A percentile compares a stretch with the other conserved stretches of the same genome.
These are phyloP conservation scores for Liasis olivaceus DNA, from an alignment of 2,797 vertebrate genomes.

Conservation along the genomic window DNA sequence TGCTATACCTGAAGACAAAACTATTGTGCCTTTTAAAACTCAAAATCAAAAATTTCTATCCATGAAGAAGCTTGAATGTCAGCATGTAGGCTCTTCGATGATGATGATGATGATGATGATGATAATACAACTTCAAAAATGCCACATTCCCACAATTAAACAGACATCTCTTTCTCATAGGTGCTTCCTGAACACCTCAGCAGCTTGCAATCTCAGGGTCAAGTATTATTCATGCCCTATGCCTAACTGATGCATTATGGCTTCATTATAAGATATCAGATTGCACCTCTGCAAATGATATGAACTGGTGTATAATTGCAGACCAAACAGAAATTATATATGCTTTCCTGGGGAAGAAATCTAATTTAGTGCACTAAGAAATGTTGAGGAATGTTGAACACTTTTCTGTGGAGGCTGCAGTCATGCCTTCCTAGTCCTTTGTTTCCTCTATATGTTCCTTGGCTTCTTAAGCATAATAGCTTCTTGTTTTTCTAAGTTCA, in stretches of 20 bases:
- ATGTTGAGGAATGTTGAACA: background rate
- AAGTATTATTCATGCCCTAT: background rate
- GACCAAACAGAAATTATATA: constrained; percentile 37
- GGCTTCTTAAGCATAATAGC: constrained; percentile 38
- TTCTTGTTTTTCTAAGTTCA: constrained; percentile 56
- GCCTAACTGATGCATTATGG: background rate
- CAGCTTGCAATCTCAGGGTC: constrained; percentile 1
- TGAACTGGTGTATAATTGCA: background rate
- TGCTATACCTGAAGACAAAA: too few species aligned
- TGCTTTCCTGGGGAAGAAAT: constrained; percentile 37
- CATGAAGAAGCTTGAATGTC: background rate
- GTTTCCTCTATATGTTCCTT: constrained; percentile 53
- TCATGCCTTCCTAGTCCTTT: constrained; percentile 47
- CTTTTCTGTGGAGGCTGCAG: constrained; percentile 28
- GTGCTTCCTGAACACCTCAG: background rate
- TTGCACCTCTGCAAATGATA: constrained; percentile 4
- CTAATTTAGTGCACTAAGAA: constrained; percentile 35
- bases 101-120: too few species aligned
- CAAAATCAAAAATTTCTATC: background rate
- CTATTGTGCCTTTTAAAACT: too few species aligned
- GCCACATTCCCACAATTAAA: background rate
- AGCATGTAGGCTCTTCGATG: too few species aligned
- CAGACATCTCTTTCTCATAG: background rate
- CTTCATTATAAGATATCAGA: constrained; percentile 15
- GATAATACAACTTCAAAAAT: background rate